These are phyloP conservation scores for Sinella curviseta DNA, from an alignment of 1,140 invertebrate genomes.

Conservation along the genomic window DNA sequence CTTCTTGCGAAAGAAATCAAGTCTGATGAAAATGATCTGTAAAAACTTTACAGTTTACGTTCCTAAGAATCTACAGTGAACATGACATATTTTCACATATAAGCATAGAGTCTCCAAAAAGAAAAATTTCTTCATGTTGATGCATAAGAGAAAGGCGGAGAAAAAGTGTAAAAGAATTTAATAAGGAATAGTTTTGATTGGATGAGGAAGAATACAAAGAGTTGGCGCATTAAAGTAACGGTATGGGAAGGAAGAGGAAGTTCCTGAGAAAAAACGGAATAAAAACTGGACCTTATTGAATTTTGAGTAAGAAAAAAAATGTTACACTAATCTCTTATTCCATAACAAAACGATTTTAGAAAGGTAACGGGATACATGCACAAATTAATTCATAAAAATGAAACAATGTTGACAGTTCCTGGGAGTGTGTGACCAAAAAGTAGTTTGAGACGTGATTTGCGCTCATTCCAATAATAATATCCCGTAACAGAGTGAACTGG, in stretches of 20 bases:
- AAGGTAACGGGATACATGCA: background rate
- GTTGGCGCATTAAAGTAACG: no score
- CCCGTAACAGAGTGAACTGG: no score
- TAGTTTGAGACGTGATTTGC: slow-evolving; percentile 6
- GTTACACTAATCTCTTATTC: background rate
- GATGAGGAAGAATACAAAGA: no score
- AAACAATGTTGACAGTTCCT: background rate
- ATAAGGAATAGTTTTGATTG: no score
- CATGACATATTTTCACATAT: no score
- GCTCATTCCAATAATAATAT: no score
- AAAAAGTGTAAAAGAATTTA: background rate
- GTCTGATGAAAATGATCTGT: slow-evolving; percentile 4
- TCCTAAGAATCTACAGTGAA: no score
- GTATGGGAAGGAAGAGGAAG: background rate
- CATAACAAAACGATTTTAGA: background rate
- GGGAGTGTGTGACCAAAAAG: slow-evolving; percentile 16
- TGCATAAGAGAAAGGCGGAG: slow-evolving; percentile 27
- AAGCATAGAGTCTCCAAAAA: no score
- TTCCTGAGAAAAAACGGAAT: background rate
- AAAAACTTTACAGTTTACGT: no score
- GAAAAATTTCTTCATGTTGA: slow-evolving; percentile 24
- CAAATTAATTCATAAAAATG: background rate
- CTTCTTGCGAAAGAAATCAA: background rate
- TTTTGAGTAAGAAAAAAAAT: background rate
- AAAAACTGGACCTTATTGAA: background rate